Evolutionary conservation across 2,797 vertebrate genomes (phyloP), one percentile per base, ranked within the genome.

Genomic region (Lindbergichthys nudifrons): DNA sequence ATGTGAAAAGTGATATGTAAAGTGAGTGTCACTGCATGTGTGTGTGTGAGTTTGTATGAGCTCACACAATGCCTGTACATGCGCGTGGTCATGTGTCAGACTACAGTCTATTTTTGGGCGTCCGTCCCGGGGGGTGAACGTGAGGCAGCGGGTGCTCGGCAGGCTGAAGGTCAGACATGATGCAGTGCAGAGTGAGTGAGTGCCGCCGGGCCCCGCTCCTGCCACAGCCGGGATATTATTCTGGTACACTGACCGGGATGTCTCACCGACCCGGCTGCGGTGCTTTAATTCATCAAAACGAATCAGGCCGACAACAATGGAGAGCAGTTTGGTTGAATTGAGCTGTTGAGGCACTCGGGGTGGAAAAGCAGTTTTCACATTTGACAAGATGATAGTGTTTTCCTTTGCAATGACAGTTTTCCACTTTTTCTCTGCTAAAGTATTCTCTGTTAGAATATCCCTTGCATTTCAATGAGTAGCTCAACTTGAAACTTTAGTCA

Each of bases 161-260:
- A 74, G 78, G 83, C 85, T 92, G 86, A 93, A 92, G 89, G 90
- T 91, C 91, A 92, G 88, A 86, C 85, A 76, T 81, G 84, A 90
- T 89, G 86, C 88, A 81, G 70, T 79, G 72, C 73, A 62, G 79
- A 81, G 85, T 66, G 86, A 91, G 80, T 51, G 70, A 83, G 77
- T 45, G 87, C 88, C 87, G 60, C 80, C 41, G 80, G 87, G 82
- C 79, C 42, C n/a, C 53, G 67, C 64, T 89, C 84, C 71, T 56
- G 80, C 84, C 78, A 85, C 45, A 53, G 77, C 85, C 75, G 73
- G 72, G 75, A 87, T 84, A 76, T 89, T 83, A 86, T 86, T 89
- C 66, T 81, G 79, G 51, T 72, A 69, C 77, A 30, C 66, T 61
- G 75, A 85, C 73, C 46, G 26, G 60, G 72, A 79, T 48, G 70